A percentile compares a stretch with the other conserved stretches of the same genome.
phyloP scores from a whole-genome alignment of 2,888 invertebrate genomes.

The Agrochola macilenta region DNA sequence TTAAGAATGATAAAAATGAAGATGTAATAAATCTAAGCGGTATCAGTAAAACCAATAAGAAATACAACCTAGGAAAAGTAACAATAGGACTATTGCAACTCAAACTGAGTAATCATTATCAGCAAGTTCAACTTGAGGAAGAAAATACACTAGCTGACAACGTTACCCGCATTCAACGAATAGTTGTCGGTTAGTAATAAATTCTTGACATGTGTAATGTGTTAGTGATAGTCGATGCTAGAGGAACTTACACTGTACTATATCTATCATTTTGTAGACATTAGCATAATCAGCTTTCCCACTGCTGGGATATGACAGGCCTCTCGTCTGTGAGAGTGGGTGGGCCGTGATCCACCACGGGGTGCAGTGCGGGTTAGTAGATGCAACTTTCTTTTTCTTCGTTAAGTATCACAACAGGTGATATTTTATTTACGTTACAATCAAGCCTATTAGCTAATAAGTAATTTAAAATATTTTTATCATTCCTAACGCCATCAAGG shows the following conservation, averaged over 20 bases:
- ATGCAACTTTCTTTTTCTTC: not conserved
- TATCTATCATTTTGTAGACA: not conserved
- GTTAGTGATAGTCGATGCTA: conserved; percentile 24
- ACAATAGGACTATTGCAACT: not conserved
- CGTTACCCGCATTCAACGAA: conserved; percentile 45
- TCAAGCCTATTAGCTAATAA: no score
- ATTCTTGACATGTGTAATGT: conserved; percentile 46
- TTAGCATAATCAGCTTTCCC: not conserved
- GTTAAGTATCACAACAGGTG: no score
- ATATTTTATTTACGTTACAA: no score
- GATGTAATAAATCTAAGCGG: not conserved
- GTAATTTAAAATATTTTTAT: no score
- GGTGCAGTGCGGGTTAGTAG: not conserved
- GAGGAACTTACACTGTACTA: not conserved
- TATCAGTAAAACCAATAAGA: not conserved
- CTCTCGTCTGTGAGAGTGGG: not conserved
- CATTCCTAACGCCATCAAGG: no score
- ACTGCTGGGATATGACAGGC: not conserved
- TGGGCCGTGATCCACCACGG: not conserved
- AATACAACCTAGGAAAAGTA: not conserved
- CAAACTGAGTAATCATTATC: conserved; percentile 22
- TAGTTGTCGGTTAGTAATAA: conserved; percentile 34
- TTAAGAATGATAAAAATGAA: not conserved
- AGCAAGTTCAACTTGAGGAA: conserved; percentile 18
- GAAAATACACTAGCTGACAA: conserved; percentile 2